A percentile compares a stretch with the other conserved stretches of the same genome.
phyloP scores from a whole-genome alignment of 1,140 invertebrate genomes.

The Trichoplusia ni region DNA sequence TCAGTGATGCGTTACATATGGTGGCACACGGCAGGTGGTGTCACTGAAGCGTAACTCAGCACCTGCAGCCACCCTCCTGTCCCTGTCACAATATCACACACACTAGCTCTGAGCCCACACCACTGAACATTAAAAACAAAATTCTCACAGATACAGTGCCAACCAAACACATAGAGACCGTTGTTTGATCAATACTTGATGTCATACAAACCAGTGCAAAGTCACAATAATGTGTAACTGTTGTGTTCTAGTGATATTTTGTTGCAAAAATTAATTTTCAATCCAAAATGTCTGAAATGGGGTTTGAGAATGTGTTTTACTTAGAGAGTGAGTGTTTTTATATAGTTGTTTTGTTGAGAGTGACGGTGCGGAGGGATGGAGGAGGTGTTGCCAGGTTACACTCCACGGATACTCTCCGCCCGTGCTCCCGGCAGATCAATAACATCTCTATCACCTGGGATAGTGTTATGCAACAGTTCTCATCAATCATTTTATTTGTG shows the following conservation, averaged over 20 bases:
- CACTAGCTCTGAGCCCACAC: conserved; percentile 40
- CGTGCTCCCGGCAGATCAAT: conserved; percentile 73
- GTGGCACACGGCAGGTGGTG: conserved; percentile 65
- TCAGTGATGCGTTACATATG: conserved; percentile 64
- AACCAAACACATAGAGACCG: conserved; percentile 61
- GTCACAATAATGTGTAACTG: conserved; percentile 56
- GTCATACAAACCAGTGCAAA: conserved; percentile 42
- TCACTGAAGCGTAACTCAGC: conserved; percentile 60
- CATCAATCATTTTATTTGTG: conserved; percentile 23
- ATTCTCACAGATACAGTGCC: conserved; percentile 42
- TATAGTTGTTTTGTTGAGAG: conserved; percentile 48
- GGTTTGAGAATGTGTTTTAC: conserved; percentile 81
- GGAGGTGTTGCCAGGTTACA: conserved; percentile 76
- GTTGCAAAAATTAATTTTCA: conserved; percentile 39
- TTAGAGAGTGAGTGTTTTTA: conserved; percentile 78
- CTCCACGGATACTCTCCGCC: conserved; percentile 65
- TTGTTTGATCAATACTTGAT: conserved; percentile 74
- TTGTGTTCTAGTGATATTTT: conserved; percentile 41
- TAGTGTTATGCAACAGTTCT: conserved; percentile 67
- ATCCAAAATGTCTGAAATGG: conserved; percentile 76
- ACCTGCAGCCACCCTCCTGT: conserved; percentile 68
- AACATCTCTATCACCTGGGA: conserved; percentile 72
- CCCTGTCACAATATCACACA: conserved; percentile 52
- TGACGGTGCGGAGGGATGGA: conserved; percentile 61
- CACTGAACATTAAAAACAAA: conserved; percentile 40